Conservation (phyloP, 2,888 invertebrate species). For the Drosophila paramelanica region DNA sequence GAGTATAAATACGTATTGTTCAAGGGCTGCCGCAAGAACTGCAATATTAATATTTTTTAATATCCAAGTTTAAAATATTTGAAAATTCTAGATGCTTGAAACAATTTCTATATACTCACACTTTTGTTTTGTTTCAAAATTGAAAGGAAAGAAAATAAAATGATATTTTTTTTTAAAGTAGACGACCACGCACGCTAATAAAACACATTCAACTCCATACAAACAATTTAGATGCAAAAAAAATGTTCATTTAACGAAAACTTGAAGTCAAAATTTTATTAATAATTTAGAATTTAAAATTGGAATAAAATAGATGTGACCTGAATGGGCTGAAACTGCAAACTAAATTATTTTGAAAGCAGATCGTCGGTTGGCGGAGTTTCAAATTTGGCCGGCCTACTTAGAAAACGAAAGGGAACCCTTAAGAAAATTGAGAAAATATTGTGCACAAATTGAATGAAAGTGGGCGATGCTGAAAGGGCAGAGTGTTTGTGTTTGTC, state of each 20-base stretch:
- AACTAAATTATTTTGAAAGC: slow-evolving; percentile 4
- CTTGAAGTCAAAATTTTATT: background rate
- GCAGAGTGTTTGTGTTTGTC: slow-evolving; percentile 36
- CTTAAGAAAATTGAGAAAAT: background rate
- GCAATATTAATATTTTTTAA: background rate
- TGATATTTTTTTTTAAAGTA: background rate
- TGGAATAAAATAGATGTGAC: slow-evolving; percentile 17
- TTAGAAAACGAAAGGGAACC: background rate
- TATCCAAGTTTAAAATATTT: no score
- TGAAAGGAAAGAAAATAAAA: background rate
- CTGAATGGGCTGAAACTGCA: slow-evolving; percentile 6
- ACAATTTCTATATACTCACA: background rate
- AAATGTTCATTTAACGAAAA: background rate
- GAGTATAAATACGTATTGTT: background rate
- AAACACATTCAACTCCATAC: background rate
- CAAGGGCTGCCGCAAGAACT: background rate
- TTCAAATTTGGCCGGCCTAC: background rate
- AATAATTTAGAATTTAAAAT: slow-evolving; percentile 15
- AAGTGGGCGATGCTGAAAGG: background rate
- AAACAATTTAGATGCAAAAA: background rate
- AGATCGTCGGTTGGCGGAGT: background rate
- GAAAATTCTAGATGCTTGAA: no score
- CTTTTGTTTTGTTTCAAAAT: no score
- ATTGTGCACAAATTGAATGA: background rate
- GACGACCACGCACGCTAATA: no score